Base-by-base conservation (phyloP, 2,888 invertebrate species). In the Harpagoxenus sublaevis region DNA sequence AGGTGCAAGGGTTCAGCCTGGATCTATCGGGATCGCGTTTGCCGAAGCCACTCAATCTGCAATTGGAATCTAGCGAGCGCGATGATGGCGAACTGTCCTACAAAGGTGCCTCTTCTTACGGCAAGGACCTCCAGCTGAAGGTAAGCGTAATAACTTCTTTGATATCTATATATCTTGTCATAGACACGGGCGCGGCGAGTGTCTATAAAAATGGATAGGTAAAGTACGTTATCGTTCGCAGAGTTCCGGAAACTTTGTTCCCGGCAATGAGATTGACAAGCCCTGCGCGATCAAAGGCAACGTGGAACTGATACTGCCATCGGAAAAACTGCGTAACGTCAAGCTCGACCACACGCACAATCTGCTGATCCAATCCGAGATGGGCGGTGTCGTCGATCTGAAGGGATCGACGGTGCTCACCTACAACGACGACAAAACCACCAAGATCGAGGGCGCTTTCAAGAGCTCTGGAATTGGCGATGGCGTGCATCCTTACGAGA, bases 311-410 rank as follows among this genome's bases (percentile, higher is more conserved):
- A 95, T 96, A 31, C 93, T 97, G 35, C 97, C 97, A 0, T 95
- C 96, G 75, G 96, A 97, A 1, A 96, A 96, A 57, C 94, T 97
- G 0, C 97, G 96, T 81, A 96, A 96, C 87, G 91, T 97, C 66
- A 96, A 96, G 89, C 93, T 95, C 53, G 94, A 95, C 3, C 94
- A 95, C 0, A 91, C 93, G 31, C 95, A 95, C 0, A 95, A 94
- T 15, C 23, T 95, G 0, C 68, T 95, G 23, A 86, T n/a, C 6
- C 57, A 92, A 6, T 93, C 95, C 0, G 75, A 91, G 28, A 89
- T 93, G 9, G 2, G 0, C 23, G 39, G 23, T 51, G 89, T 89
- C 55, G 0, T 91, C 88, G 90, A 85, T 87, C 4, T 91, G 0
- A 85, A 92, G 12, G 93, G 93, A 95, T 94, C 93, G 85, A 95